phyloP scores from a whole-genome alignment of 2,113 vertebrate species.

The Ahaetulla prasina region DNA sequence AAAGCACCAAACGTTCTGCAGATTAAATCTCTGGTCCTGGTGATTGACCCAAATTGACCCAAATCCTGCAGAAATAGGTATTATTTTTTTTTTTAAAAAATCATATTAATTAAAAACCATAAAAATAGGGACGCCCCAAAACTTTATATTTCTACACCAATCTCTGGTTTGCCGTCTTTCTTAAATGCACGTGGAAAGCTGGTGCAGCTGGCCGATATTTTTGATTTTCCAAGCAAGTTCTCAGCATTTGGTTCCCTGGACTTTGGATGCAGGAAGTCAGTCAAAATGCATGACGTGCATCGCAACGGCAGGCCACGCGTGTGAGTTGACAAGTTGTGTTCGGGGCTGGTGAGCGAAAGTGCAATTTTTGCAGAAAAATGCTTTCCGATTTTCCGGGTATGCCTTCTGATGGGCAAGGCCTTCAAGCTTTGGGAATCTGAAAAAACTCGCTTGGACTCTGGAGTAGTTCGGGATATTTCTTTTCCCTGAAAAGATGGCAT shows the following conservation, averaged over 20 bases:
- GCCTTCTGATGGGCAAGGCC: not conserved
- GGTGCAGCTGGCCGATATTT: no score
- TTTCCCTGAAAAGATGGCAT: no score
- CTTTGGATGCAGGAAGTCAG: not conserved
- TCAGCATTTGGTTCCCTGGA: not conserved
- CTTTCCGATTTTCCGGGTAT: not conserved
- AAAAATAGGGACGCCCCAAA: not conserved
- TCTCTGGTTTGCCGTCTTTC: no score
- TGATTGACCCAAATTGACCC: no score
- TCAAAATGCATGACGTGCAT: no score
- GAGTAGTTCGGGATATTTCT: no score
- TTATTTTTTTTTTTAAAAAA: no score
- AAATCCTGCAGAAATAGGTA: no score
- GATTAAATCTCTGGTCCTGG: no score
- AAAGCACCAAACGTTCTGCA: no score
- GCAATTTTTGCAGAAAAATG: not conserved
- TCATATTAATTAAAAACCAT: not conserved
- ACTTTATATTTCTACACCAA: no score
- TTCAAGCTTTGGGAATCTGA: not conserved
- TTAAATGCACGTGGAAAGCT: no score
- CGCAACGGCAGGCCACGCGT: not conserved
- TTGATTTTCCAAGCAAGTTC: not conserved
- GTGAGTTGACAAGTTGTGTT: not conserved
- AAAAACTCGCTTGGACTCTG: not conserved
- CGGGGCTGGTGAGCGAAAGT: not conserved